Base-by-base conservation (phyloP, 2,888 invertebrate species). In the Hoplodrina blanda region DNA sequence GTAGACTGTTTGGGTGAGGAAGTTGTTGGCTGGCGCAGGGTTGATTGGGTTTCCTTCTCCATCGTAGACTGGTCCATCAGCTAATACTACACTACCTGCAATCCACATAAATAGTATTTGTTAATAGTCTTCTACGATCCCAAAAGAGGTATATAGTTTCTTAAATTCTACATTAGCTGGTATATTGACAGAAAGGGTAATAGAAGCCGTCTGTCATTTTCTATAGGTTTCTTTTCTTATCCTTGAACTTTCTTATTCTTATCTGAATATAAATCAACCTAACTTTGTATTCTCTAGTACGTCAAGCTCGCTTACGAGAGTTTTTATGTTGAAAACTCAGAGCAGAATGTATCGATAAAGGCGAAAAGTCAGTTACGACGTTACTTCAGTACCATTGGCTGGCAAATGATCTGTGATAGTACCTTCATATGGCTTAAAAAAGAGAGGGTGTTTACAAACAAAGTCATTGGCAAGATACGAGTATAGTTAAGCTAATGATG, bases 1-100 rank as follows among this genome's bases (percentile, higher is more conserved):
- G 88, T 99, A 99, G 61, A 99, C 99, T 0, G 99, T 99, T 94
- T 99, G 98, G 25, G 99, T 99, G 78, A 98, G 96, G 81, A 97
- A 96, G 81, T 96, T 89, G 67, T 66, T 63, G 19, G 85, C 86
- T n/a, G 86, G 85, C 0, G 87, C 81, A 5, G 89, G 77, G 62
- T 86, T 85, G 37, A 85, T 68, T n/a, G 78, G 73, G 1, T 69
- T 78, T 54, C 57, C 76, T 73, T 83, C 77, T 52, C 87, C 87
- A 81, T 84, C 85, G 52, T 73, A 84, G 41, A 84, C 62, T 46
- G 84, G 81, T 41, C 80, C 83, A 19, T 81, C 79, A 20, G 83
- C 85, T 68, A 74, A 59, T 61, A 77, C 75, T 69, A 83, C 52
- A 76, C 62, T 78, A 81, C 68, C 87, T 87, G 85, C 17, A 82